Percentiles rank a stretch among this genome's conserved stretches.
phyloP scores from a whole-genome alignment of 1,140 invertebrate species.

The Pseudomyrmex sp. region DNA sequence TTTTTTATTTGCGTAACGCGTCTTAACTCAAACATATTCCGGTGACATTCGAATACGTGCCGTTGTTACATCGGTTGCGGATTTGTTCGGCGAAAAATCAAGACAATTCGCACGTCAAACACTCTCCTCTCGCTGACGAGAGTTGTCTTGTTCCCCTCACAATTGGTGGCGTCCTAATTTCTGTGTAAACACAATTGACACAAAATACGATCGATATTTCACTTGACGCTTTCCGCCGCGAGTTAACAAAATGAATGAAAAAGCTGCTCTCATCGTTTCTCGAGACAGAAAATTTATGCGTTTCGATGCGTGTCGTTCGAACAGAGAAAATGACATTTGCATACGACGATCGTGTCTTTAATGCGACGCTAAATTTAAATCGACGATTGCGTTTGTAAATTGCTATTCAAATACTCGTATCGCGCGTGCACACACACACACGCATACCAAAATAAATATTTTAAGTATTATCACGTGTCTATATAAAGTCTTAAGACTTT shows the following conservation, averaged over 20 bases:
- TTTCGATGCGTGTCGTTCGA: background rate
- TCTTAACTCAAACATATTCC: slow-evolving; percentile 44
- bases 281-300: too few relatives aligned
- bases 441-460: too few relatives aligned
- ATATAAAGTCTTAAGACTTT: too few relatives aligned
- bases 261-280: background rate
- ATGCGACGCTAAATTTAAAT: background rate
- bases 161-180: background rate
- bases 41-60: slow-evolving; percentile 55
- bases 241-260: background rate
- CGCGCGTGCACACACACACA: background rate
- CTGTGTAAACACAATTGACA: slow-evolving; percentile 11
- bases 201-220: slow-evolving; percentile 12
- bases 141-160: background rate
- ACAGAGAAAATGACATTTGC: background rate
- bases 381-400: slow-evolving; percentile 37
- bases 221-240: too few relatives aligned
- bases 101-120: background rate
- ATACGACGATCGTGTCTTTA: too few relatives aligned
- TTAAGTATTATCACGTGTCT: too few relatives aligned
- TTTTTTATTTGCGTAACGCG: slow-evolving; percentile 63
- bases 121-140: background rate
- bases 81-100: slow-evolving; percentile 42
- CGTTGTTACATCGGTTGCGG: slow-evolving; percentile 57
- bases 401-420: slow-evolving; percentile 42